Evolutionary conservation across 2,888 invertebrate genomes (phyloP).

Genomic region (Escarpia spicata): DNA sequence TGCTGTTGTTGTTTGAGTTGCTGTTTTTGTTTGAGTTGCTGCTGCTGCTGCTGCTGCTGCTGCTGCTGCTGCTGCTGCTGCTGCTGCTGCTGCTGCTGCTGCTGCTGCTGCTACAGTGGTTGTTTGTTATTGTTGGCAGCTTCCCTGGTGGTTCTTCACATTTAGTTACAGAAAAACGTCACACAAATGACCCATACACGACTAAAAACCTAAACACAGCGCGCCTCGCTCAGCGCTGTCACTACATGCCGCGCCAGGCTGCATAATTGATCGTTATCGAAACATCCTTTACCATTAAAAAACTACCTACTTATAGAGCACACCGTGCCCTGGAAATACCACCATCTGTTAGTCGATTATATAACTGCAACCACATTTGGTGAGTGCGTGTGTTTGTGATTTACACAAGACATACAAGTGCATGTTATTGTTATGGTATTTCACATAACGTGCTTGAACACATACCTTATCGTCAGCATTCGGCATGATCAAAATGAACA

Average conservation of each 20-base stretch:
- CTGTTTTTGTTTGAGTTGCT: no score
- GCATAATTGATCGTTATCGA: not conserved
- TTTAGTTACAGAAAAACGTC: not conserved
- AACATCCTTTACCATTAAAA: not conserved
- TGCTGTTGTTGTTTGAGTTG: not conserved
- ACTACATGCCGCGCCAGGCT: not conserved
- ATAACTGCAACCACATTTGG: not conserved
- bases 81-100: not conserved
- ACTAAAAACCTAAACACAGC: not conserved
- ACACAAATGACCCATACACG: not conserved
- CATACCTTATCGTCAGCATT: not conserved
- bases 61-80: no score
- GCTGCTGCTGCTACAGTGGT: not conserved
- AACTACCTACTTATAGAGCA: not conserved
- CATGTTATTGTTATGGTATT: not conserved
- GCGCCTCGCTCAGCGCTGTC: not conserved
- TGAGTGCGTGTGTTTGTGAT: not conserved
- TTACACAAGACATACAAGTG: not conserved
- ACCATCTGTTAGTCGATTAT: not conserved
- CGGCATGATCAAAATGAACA: not conserved
- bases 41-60: no score
- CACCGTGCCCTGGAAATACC: not conserved
- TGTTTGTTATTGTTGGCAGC: not conserved
- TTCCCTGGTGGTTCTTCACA: not conserved
- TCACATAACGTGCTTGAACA: not conserved